Base-by-base conservation (phyloP, 2,113 vertebrate genomes). In the Erythrocercus mccallii region DNA sequence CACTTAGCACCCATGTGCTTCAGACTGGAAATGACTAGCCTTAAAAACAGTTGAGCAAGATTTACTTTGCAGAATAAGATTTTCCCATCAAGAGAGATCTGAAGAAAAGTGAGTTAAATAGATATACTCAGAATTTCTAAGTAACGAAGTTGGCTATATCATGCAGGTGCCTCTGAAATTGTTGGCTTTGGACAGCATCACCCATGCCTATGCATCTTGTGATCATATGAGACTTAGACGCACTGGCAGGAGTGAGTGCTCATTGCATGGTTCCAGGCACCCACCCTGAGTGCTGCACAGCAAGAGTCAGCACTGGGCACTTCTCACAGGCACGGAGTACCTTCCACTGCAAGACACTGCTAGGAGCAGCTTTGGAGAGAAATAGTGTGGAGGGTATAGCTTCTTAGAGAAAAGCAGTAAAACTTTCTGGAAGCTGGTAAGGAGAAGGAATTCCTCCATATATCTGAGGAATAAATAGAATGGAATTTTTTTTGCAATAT, bases 211-310 rank as follows among this genome's bases (percentile, higher is more conserved):
- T 14, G 54, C 62, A 74, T 35, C 2, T 30, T 4, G 0, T 28
- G 60, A 27, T 61, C 25, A 7, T 27, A 23, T 19, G 58, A 54
- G 51, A 15, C 14, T 86, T 37, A 4, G 42, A 27, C 0, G 2
- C 40, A 3, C 15, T 58, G 72, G 4, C 28, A 90, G 54, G 40
- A 69, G 17, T 0, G 0, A 4, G 8, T 20, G 23, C 40, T 92
- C 31, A 4, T 33, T 60, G 57, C 18, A 19, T 40, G 16, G 11
- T 38, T 14, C 33, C n/a, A 42, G 23, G 23, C 40, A 42, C 14
- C 8, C 33, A 57, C 9, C 27, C 30, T 20, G 42, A 66, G 18
- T 9, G 18, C 44, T 73, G n/a, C 24, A 48, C 30, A 73, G 24
- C 73, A 50, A 44, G 28, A 51, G 9, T 47, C 62, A 58, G 50